phyloP scores from a whole-genome alignment of 37 sponge, comb jelly and placozoan species.

The Lycopodina hypogea region DNA sequence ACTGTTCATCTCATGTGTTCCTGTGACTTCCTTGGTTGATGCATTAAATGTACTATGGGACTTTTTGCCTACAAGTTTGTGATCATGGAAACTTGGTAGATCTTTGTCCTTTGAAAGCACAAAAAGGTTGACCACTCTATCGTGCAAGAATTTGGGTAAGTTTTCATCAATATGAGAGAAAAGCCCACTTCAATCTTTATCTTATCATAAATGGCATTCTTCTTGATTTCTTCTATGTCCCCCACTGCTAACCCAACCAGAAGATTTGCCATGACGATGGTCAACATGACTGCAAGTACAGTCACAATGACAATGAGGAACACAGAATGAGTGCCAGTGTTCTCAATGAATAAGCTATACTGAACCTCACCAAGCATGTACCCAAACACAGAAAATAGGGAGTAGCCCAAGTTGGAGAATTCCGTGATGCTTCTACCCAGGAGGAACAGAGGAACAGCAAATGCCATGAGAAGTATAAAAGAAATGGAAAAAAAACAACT shows the following conservation, averaged over 20 bases:
- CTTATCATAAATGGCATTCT: conserved; percentile 62
- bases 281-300: conserved; percentile 1
- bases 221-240: conserved; percentile 68
- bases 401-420: conserved; percentile 34
- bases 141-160: conserved; percentile 22
- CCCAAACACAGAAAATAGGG: conserved; percentile 58
- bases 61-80: not conserved
- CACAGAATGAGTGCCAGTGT: not conserved
- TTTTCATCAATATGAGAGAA: conserved; percentile 33
- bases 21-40: no score
- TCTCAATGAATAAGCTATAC: conserved; percentile 17
- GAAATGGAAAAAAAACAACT: conserved; percentile 43
- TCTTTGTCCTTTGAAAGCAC: not conserved
- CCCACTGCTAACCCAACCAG: conserved; percentile 93
- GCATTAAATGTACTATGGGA: no score
- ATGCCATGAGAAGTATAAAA: conserved; percentile 61
- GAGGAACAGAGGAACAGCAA: conserved; percentile 60
- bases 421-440: conserved; percentile 30
- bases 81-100: conserved; percentile 32
- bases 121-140: not conserved
- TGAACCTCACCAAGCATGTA: conserved; percentile 66
- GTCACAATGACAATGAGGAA: conserved; percentile 2
- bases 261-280: conserved; percentile 72
- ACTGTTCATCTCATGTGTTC: not conserved
- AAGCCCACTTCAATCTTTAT: conserved; percentile 15